A percentile compares a stretch with the other conserved stretches of the same genome.
Conservation (phyloP, 1,140 invertebrate genomes). For the Trigoniulus corallinus region DNA sequence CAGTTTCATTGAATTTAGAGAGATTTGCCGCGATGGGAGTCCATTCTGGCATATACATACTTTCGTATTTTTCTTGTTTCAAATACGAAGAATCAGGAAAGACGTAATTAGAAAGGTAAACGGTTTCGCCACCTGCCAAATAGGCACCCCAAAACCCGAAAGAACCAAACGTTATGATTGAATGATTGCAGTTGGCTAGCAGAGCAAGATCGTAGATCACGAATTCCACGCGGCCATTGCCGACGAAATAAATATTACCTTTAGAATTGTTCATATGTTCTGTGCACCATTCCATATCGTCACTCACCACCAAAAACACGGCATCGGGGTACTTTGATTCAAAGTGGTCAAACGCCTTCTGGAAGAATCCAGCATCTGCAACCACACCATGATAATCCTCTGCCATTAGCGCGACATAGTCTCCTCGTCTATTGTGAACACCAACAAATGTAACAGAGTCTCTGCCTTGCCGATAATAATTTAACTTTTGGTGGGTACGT, state of each 20-base stretch:
- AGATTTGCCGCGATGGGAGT: neutral
- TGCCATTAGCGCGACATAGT: constrained; percentile 22
- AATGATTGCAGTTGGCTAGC: constrained; percentile 18
- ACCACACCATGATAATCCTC: constrained; percentile 29
- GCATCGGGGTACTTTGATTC: constrained; percentile 27
- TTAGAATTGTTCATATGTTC: constrained; percentile 8
- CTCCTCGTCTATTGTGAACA: constrained; percentile 13
- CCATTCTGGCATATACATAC: constrained; percentile 3
- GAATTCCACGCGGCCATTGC: neutral
- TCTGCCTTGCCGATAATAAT: neutral
- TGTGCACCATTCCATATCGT: constrained; percentile 41
- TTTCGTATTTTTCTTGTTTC: neutral
- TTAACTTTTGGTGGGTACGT: neutral
- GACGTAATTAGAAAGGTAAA: constrained; percentile 16
- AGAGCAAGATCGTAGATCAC: constrained; percentile 30
- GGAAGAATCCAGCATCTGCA: constrained; percentile 35
- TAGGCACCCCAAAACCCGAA: constrained; percentile 50
- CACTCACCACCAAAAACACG: constrained; percentile 40
- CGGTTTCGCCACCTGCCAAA: constrained; percentile 35
- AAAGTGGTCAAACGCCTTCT: constrained; percentile 37
- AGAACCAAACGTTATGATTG: constrained; percentile 39
- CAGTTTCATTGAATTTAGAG: no score
- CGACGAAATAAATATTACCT: constrained; percentile 1
- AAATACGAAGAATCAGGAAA: neutral
- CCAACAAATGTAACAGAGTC: constrained; percentile 9